phyloP scores from a whole-genome alignment of 2,113 vertebrate genomes.

The Narcine bancroftii region DNA sequence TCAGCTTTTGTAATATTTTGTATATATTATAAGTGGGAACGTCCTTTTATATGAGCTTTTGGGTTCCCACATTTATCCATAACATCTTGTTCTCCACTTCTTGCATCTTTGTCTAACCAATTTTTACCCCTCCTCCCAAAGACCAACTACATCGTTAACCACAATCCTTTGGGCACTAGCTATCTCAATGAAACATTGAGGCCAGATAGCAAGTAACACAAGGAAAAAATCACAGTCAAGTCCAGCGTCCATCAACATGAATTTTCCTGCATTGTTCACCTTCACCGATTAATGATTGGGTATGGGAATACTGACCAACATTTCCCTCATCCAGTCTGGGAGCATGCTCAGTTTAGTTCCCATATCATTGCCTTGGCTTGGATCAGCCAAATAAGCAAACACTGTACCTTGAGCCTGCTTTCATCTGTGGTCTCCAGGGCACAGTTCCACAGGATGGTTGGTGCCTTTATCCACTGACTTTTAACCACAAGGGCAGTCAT shows the following conservation, averaged over 20 bases:
- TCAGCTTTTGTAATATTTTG: conserved; percentile 29
- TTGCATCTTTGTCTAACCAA: neutral
- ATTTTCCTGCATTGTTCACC: neutral
- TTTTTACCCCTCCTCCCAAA: neutral
- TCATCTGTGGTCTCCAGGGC: neutral
- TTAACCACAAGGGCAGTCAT: neutral
- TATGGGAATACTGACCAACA: neutral
- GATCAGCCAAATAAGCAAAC: neutral
- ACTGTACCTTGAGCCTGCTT: neutral
- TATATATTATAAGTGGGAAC: conserved; percentile 28
- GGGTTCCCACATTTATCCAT: conserved; percentile 8
- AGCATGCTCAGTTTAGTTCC: neutral
- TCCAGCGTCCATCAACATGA: neutral
- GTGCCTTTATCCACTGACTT: neutral
- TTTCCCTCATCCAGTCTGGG: neutral
- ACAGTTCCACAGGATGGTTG: neutral
- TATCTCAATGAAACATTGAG: neutral
- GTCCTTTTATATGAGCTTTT: neutral
- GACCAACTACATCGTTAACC: neutral
- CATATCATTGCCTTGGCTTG: neutral
- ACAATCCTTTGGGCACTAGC: neutral
- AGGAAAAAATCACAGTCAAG: neutral
- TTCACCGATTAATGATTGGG: neutral
- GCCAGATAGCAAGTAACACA: neutral
- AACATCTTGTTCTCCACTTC: conserved; percentile 20